These are phyloP conservation scores for Melitaea cinxia DNA, from an alignment of 1,140 invertebrate species.

Conservation along the genomic window DNA sequence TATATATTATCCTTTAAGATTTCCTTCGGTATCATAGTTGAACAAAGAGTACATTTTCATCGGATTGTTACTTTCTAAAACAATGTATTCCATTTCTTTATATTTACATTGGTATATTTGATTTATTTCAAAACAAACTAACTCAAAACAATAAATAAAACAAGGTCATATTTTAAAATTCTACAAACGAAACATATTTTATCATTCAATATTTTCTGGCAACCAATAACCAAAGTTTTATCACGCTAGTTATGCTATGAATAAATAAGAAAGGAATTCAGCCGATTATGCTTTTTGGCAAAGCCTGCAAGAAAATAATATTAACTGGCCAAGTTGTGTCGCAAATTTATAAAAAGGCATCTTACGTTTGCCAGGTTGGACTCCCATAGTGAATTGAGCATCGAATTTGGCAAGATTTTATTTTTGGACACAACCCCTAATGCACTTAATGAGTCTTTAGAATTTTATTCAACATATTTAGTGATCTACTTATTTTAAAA, in stretches of 20 bases:
- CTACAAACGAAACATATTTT: not conserved
- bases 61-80: no score
- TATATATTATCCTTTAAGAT: no score
- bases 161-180: not conserved
- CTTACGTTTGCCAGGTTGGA: conserved; percentile 27
- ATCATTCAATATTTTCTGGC: conserved; percentile 17
- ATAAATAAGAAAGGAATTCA: conserved; percentile 19
- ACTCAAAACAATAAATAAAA: not conserved
- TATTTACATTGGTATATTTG: no score
- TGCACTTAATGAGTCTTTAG: conserved; percentile 24
- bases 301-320: conserved; percentile 21
- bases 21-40: no score
- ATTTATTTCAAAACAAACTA: no score
- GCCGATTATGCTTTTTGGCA: conserved; percentile 31
- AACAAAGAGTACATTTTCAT: no score
- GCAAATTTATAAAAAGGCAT: conserved; percentile 30
- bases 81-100: no score
- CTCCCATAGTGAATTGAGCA: conserved; percentile 8
- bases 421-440: conserved; percentile 30
- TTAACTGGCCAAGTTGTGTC: conserved; percentile 30
- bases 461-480: conserved; percentile 10
- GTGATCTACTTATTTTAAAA: not conserved
- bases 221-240: conserved; percentile 18
- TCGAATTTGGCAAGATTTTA: conserved; percentile 32
- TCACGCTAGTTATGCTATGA: conserved; percentile 15